Percentiles rank a stretch among this genome's conserved stretches.
Conservation (phyloP, 2,113 vertebrate species). For the Crotalus viridis region DNA sequence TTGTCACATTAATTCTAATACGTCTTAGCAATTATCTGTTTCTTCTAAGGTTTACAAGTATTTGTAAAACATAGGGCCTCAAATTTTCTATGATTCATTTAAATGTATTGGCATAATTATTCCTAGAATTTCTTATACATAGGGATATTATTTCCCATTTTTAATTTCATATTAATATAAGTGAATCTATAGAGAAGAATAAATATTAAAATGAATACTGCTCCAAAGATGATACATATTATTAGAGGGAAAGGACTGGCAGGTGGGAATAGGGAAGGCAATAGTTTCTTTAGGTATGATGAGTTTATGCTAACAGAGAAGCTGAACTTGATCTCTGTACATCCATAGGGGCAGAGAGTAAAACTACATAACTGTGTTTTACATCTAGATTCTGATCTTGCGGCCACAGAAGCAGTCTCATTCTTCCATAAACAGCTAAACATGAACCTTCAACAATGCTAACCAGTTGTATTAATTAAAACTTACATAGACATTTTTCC, state of each 20-base stretch:
- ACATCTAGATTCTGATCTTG: neutral
- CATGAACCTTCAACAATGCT: neutral
- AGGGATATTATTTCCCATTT: neutral
- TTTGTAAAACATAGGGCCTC: neutral
- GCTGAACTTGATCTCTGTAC: neutral
- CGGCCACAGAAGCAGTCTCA: neutral
- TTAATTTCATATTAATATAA: neutral
- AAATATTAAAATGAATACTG: neutral
- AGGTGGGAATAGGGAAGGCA: neutral
- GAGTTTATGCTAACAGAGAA: neutral
- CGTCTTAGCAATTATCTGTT: neutral
- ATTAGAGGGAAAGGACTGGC: neutral
- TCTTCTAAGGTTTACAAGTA: neutral
- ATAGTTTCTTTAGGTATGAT: neutral
- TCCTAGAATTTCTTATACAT: neutral
- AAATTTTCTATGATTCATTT: neutral
- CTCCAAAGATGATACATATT: neutral
- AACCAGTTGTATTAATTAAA: slow-evolving; percentile 38
- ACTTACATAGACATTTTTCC: neutral
- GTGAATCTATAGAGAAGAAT: neutral
- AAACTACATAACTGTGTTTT: neutral
- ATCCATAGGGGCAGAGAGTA: neutral
- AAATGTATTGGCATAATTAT: neutral
- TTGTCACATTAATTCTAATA: neutral
- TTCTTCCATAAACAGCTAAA: slow-evolving; percentile 18